Evolutionary conservation across 2,888 invertebrate genomes (phyloP), one percentile per base, ranked within the genome.

Genomic region (Diplolepis rosae): DNA sequence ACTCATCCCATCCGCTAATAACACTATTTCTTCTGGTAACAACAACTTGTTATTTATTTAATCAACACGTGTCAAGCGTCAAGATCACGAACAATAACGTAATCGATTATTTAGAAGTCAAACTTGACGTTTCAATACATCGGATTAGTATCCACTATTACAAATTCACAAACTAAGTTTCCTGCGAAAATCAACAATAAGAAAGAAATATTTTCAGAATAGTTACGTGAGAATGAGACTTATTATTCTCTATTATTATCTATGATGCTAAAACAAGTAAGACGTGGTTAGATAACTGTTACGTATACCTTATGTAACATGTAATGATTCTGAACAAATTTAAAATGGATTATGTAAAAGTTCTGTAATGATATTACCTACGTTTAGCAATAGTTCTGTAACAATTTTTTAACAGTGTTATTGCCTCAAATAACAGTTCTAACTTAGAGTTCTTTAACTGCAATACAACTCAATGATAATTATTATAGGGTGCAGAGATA

Each of bases 51-150:
- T 61, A 39, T 61, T 61, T 61, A 61, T 22, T 61, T 61, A 39
- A 39, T 61, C 39, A 39, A 39, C 61, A 61, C 61, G 61, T 61
- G 61, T 61, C 61, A 61, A 61, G 61, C 39, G 61, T 61, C 61
- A 61, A 61, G 61, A 61, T 39, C 61, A 39, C 35, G 61, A 39
- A 61, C 61, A 24, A 61, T 39, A 61, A 61, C 61, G 39, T 61
- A 61, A 24, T 39, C 61, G 61, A 27, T 39, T 61, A 61, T 61
- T 24, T 39, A 39, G 39, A 39, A 39, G 39, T 18, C 30, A 54
- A 39, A 61, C 61, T 35, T 61, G 39, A 39, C 61, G 61, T 39
- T 61, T 39, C 24, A 9, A 61, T 27, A 24, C 27, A 61, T 61
- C 35, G 35, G 61, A 61, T 61, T 61, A 61, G 35, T 61, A 61